Evolutionary conservation across 2,797 vertebrate species (phyloP), one percentile per base, ranked within the genome.

Genomic region (Mareca strepera): DNA sequence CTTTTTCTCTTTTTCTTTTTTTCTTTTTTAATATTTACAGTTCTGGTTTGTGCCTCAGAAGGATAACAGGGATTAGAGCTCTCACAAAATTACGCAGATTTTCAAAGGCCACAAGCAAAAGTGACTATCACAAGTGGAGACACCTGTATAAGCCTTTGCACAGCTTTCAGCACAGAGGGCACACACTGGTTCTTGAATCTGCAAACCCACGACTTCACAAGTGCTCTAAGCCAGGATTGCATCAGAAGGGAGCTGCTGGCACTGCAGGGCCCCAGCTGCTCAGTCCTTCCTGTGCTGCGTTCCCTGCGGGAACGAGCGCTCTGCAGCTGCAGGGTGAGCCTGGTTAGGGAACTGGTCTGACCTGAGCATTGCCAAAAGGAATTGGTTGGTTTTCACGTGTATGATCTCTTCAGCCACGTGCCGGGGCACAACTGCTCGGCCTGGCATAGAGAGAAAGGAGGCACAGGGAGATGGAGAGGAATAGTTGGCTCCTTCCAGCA

Each of bases 61-160:
- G 48, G 14, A 31, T 63, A 56, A 17, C 28, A 14, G 72, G 44
- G 35, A 77, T 23, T 60, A 66, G 15, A 82, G 59, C 46, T 53
- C 31, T 31, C 17, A 1, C 29, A 46, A 29, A 70, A n/a, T 44
- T 48, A n/a, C 26, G 4, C 28, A 29, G 31, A 9, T 9, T 21
- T 62, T 43, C 41, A 62, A 55, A 73, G 31, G 26, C 53, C 41
- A 11, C 29, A 60, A 55, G 39, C 33, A 60, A 53, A 77, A 60
- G 29, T 0, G 1, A 39, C 1, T 33, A 58, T 17, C 22, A 53
- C 5, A 18, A 44, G 60, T 6, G 17, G 46, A 41, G n/a, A 23
- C 20, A 10, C 28, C 52, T 60, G 1, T 16, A 9, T 9, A 21
- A 72, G 44, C 53, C 44, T 44, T n/a, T 52, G 37, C 25, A 23